Evolutionary conservation across 2,888 invertebrate species (phyloP), one percentile per base, ranked within the genome.

Genomic region (Plebejus melissa): DNA sequence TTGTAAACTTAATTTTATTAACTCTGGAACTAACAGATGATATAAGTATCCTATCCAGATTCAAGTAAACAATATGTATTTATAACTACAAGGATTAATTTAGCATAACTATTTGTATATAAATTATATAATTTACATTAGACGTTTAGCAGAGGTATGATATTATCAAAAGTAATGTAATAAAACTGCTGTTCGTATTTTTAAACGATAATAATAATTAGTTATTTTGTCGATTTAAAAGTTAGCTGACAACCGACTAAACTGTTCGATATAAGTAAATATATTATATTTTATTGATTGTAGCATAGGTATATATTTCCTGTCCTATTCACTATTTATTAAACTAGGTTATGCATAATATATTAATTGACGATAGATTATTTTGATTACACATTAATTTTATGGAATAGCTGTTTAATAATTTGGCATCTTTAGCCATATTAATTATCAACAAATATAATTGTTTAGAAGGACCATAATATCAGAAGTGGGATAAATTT

Each of bases 1-100:
- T 90, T 91, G 93, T 92, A 93, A 93, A 93, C 93, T 93, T 91
- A 93, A 87, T 87, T 93, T 93, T 91, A 93, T 93, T 92, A 93
- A 91, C 90, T 93, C 90, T 88, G 91, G 90, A 93, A 91, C 93
- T 93, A 92, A 93, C 93, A 91, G 90, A 91, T 90, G 91, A 91
- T 91, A 85, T 90, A 91, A 90, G 91, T 91, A 89, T 86, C 93
- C 93, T 91, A 93, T 93, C 93, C 90, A 92, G 87, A 90, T 90
- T 90, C 90, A 88, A 92, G 87, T 89, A 90, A 87, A 83, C 83
- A 85, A 90, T 90, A 91, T 90, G 83, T 89, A 93, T 92, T 91
- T 92, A 92, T 91, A 88, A 74, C 79, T 83, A 86, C 93, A 93
- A 93, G 91, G 83, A 89, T 90, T 78, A 90, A 92, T 91, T 91